These are phyloP conservation scores for Fragum sueziense DNA, from an alignment of 2,888 invertebrate genomes.

Conservation along the genomic window DNA sequence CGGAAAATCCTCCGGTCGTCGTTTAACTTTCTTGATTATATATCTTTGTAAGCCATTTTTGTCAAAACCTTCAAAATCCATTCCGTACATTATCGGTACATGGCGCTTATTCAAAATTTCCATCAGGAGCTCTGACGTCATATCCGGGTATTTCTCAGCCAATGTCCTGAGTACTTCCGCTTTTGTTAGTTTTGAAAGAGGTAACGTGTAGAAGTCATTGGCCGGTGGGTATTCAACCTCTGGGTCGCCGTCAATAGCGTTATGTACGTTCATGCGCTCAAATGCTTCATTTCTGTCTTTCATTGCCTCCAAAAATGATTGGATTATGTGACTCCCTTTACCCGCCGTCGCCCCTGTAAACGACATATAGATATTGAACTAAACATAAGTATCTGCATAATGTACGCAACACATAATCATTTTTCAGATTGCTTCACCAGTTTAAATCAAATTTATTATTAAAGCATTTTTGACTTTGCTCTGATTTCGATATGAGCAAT, in stretches of 20 bases:
- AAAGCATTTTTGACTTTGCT: too few species aligned
- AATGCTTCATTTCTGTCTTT: background rate
- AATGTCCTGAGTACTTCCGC: background rate
- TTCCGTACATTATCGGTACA: background rate
- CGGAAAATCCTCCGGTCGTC: conserved; percentile 2
- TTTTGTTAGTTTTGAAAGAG: background rate
- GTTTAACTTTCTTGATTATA: background rate
- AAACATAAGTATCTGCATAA: too few species aligned
- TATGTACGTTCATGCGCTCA: background rate
- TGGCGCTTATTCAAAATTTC: background rate
- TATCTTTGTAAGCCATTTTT: background rate
- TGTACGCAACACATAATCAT: too few species aligned
- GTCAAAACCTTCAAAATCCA: background rate
- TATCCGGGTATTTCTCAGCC: background rate
- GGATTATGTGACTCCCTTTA: background rate
- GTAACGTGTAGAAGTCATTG: background rate
- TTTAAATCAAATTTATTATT: too few species aligned
- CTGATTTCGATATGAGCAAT: too few species aligned
- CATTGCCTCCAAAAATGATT: background rate
- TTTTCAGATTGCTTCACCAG: too few species aligned
- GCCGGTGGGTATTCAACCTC: background rate
- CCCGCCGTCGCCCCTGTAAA: background rate
- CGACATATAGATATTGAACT: background rate
- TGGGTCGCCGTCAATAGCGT: too few species aligned
- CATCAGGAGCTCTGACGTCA: background rate